phyloP scores from a whole-genome alignment of 2,113 vertebrate species.

The Fulica atra region DNA sequence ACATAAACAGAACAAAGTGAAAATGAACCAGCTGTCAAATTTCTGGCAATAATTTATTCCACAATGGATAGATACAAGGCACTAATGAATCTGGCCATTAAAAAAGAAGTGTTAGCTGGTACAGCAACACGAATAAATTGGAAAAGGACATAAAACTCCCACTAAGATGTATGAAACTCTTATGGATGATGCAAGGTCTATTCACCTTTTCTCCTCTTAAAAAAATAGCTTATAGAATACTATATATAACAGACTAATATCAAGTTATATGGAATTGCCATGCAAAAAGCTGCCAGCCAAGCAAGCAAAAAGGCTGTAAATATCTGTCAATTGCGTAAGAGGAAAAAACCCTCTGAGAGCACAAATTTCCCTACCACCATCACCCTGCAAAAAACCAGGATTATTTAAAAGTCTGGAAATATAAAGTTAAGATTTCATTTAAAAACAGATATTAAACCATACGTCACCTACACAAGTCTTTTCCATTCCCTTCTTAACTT shows the following conservation, averaged over 20 bases:
- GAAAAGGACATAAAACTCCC: not conserved
- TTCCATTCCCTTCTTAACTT: constrained; percentile 52
- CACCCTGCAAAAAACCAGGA: not conserved
- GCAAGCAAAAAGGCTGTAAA: constrained; percentile 44
- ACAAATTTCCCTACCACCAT: constrained; percentile 27
- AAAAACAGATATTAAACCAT: constrained; percentile 57
- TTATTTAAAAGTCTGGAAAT: constrained; percentile 52
- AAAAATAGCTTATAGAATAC: not conserved
- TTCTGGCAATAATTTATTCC: constrained; percentile 5
- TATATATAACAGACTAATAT: constrained; percentile 16
- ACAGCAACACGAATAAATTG: not conserved
- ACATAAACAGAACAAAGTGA: constrained; percentile 14
- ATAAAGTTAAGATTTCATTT: constrained; percentile 63
- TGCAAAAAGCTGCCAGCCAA: constrained; percentile 33
- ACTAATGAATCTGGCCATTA: not conserved
- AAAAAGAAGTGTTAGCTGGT: not conserved
- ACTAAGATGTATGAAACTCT: not conserved
- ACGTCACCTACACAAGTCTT: constrained; percentile 35
- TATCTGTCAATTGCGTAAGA: constrained; percentile 50
- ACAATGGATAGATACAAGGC: not conserved
- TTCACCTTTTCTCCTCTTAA: not conserved
- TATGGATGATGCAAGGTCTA: not conserved
- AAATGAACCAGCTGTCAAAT: constrained; percentile 28
- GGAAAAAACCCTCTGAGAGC: constrained; percentile 41
- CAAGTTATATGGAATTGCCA: constrained; percentile 40